Evolutionary conservation across 2,113 vertebrate species (phyloP), one percentile per base, ranked within the genome.

Genomic region (Scatophagus argus): DNA sequence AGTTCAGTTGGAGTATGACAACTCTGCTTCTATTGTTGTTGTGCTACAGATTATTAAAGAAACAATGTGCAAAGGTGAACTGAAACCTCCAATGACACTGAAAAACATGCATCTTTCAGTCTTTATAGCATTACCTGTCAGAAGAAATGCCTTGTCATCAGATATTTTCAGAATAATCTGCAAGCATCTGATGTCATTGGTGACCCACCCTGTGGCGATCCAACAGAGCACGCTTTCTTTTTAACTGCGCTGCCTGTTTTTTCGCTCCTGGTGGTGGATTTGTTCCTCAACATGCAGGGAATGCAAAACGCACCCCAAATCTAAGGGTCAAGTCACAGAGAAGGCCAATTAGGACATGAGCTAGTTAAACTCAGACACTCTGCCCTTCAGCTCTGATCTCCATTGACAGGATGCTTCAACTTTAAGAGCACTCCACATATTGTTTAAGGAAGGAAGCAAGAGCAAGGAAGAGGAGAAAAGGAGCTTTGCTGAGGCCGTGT

Each of bases 291-390:
- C 82, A 89, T 88, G 84, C 59, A 47, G 81, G 9, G 86, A 87
- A 86, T 89, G 84, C 83, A 85, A 81, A 88, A 84, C 41, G 67
- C 39, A 62, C 55, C n/a, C 27, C 77, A 56, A 76, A 62, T 66
- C 55, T 43, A 23, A 80, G 77, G 77, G 77, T 81, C 58, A 81
- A 62, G 60, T 72, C 63, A 17, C 46, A 60, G 74, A 62, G 78
- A 84, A 61, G 73, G 67, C 62, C 69, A 46, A 66, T 74, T 64
- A 86, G 68, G 81, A 84, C 82, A 76, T 58, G 65, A 76, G 84
- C 82, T 88, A 87, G 83, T 90, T 92, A 84, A 92, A 89, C 87
- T 79, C 65, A 81, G 72, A 81, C 87, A 76, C 63, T n/a, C 16
- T 55, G 69, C 32, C 79, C 86, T 75, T 56, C 43, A 68, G 75